These are phyloP conservation scores for Beroe forskalii DNA, from an alignment of 37 sponge, comb jelly and placozoan species.

Conservation along the genomic window DNA sequence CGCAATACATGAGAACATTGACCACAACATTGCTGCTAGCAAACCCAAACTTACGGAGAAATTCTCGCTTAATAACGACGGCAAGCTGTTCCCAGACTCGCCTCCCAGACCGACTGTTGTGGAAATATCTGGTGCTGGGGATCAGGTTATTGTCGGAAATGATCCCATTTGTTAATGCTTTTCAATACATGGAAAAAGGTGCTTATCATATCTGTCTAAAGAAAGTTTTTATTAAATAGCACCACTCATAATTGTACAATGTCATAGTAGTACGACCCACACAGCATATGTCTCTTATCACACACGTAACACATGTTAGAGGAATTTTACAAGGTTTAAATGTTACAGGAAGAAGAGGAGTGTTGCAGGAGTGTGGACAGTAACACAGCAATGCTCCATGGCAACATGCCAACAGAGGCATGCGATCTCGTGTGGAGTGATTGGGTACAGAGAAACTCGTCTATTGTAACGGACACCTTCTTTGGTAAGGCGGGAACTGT, in stretches of 20 bases:
- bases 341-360: not conserved
- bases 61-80: not conserved
- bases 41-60: constrained; percentile 19
- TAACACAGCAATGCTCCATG: not conserved
- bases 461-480: constrained; percentile 41
- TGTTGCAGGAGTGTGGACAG: constrained; percentile 54
- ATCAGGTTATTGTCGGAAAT: not conserved
- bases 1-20: constrained; percentile 24
- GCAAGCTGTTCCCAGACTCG: not conserved
- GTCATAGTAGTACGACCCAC: too few relatives aligned
- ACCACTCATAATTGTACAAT: too few relatives aligned
- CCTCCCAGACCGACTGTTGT: not conserved
- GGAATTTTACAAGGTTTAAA: too few relatives aligned
- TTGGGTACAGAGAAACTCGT: constrained; percentile 6
- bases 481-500: constrained; percentile 9
- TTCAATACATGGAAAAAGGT: too few relatives aligned
- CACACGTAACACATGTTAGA: too few relatives aligned
- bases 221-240: too few relatives aligned
- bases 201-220: too few relatives aligned
- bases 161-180: too few relatives aligned
- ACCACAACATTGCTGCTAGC: constrained; percentile 6
- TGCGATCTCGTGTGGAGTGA: constrained; percentile 24
- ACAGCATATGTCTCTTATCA: too few relatives aligned
- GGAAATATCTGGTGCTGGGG: not conserved
- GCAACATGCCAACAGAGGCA: not conserved